phyloP scores from a whole-genome alignment of 2,113 vertebrate species.

The Rhineura floridana region DNA sequence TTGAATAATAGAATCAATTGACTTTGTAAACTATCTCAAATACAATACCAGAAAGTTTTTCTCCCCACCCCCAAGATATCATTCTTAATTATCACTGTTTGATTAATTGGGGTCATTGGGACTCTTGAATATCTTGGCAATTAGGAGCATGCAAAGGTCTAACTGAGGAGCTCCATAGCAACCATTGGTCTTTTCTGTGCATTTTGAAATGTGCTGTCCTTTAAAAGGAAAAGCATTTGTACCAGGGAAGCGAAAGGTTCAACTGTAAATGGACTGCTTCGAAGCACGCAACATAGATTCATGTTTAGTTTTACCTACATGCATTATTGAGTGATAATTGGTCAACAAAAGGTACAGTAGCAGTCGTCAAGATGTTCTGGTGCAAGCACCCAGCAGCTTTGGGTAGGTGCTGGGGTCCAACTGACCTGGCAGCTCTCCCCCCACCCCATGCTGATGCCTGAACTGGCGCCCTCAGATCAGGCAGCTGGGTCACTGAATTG shows the following conservation, averaged over 20 bases:
- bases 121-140: background rate
- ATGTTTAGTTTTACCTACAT: background rate
- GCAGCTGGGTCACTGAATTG: background rate
- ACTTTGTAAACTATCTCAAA: background rate
- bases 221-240: background rate
- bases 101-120: conserved; percentile 31
- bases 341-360: background rate
- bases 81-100: conserved; percentile 31
- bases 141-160: background rate
- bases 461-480: background rate
- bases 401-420: too few relatives aligned
- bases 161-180: conserved; percentile 16
- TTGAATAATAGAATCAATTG: background rate
- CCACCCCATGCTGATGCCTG: background rate
- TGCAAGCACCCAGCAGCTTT: background rate
- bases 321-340: background rate
- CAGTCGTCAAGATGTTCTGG: background rate
- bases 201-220: conserved; percentile 1
- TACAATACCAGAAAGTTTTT: conserved; percentile 39
- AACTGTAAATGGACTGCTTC: conserved; percentile 2
- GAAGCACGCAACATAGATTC: background rate
- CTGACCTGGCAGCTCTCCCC: too few relatives aligned
- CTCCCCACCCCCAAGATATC: background rate
- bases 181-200: background rate
- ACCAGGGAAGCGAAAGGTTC: background rate